Evolutionary conservation across 2,113 vertebrate genomes (phyloP).

Genomic region (Himantopus leucocephalus): DNA sequence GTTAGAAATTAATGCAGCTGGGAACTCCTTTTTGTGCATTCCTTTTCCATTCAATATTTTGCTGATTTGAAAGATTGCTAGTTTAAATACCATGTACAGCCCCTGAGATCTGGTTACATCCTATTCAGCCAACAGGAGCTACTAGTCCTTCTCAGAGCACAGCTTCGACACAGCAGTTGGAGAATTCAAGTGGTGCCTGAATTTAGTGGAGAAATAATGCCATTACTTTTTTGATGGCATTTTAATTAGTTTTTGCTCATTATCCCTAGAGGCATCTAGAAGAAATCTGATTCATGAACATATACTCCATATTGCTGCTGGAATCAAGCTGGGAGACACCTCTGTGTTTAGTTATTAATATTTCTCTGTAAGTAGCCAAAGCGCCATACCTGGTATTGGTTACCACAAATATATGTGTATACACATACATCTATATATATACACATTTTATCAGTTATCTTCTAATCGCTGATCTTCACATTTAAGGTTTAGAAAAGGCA

Average conservation of each 20-base stretch:
- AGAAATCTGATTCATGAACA: neutral
- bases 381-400: neutral
- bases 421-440: too few species aligned
- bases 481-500: neutral
- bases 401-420: neutral
- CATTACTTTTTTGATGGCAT: neutral
- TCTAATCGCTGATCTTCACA: neutral
- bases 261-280: neutral
- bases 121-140: neutral
- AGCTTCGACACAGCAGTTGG: neutral
- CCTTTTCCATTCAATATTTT: neutral
- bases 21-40: neutral
- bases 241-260: constrained; percentile 4
- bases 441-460: neutral
- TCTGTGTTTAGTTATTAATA: neutral
- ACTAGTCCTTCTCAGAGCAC: neutral
- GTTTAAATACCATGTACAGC: neutral
- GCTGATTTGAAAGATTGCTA: neutral
- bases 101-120: neutral
- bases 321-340: neutral
- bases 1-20: neutral
- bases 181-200: neutral
- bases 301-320: neutral
- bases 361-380: neutral
- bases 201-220: neutral